Percentiles rank a stretch among this genome's conserved stretches.
Conservation (phyloP, 53 echinoderm and acorn worm species). For the Holothuria scabra region DNA sequence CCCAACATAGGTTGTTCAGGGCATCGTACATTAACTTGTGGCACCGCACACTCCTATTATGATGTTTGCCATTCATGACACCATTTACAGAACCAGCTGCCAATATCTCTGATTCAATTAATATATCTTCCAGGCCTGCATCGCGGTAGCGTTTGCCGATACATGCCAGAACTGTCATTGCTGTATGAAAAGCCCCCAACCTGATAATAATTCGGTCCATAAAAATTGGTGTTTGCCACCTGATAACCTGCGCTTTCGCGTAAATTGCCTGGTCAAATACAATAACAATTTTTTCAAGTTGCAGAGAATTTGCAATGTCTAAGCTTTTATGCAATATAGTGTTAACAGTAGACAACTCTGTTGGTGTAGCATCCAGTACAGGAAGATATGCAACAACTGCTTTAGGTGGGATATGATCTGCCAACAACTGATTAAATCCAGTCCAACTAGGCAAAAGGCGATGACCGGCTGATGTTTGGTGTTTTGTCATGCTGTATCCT, state of each 20-base stretch:
- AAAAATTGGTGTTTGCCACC: conserved; percentile 45
- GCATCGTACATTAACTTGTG: conserved; percentile 71
- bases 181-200: conserved; percentile 60
- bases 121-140: neutral
- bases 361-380: conserved; percentile 50
- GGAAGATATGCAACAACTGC: conserved; percentile 51
- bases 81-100: conserved; percentile 61
- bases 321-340: conserved; percentile 46
- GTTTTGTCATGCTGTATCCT: conserved; percentile 40
- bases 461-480: neutral
- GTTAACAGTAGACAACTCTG: conserved; percentile 55
- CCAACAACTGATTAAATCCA: conserved; percentile 7
- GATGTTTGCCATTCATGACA: conserved; percentile 56
- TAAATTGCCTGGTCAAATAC: conserved; percentile 59
- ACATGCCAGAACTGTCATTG: conserved; percentile 38
- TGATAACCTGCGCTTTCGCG: conserved; percentile 47
- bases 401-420: conserved; percentile 1
- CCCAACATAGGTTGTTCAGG: conserved; percentile 63
- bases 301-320: conserved; percentile 39
- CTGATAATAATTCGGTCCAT: conserved; percentile 28
- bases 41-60: conserved; percentile 56
- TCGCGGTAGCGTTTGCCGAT: conserved; percentile 22
- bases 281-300: conserved; percentile 32
- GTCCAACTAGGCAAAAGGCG: conserved; percentile 20
- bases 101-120: conserved; percentile 51